Base-by-base conservation (phyloP, 2,113 vertebrate genomes). In the Prolemur simus region DNA sequence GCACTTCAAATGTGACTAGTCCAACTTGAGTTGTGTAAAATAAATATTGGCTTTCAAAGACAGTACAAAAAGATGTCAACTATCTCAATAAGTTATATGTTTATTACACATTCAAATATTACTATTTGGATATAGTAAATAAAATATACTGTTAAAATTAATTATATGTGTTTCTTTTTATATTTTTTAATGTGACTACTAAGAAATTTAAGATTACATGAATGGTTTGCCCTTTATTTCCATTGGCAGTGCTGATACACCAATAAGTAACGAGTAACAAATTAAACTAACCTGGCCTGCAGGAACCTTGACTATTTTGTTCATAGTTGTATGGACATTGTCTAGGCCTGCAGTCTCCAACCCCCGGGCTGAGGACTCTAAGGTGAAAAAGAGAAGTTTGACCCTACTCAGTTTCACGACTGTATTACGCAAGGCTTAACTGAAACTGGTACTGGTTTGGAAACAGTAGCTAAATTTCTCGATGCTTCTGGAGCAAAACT, bases 341-440 rank as follows among this genome's bases (percentile, higher is more conserved):
- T 32, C 66, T 71, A 82, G 49, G 14, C 49, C 14, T 52, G 49
- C 14, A 15, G 49, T 15, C 49, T 14, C 49, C 49, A 52, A 15
- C 14, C 14, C 14, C 49, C 4, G 49, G 49, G 49, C 49, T 52
- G 49, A 15, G 49, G 49, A 52, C n/a, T n/a, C n/a, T n/a, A n/a
- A 99, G 99, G 14, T 14, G 49, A 49, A 49, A 49, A 49, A 52
- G 49, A 52, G 49, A 52, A 14, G 49, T 52, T 15, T 52, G 49
- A 52, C 49, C 14, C 49, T 52, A 52, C 49, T 52, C 49, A 15
- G 49, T 52, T 52, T 52, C 49, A 52, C 15, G 49, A 52, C 49
- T 52, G 49, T 52, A 52, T 52, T 52, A 52, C 14, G 15, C 3
- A 52, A 52, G 49, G 49, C 49, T 52, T 52, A 52, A 52, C 49